phyloP scores from a whole-genome alignment of 1,140 invertebrate genomes.

The Papilio xuthus region DNA sequence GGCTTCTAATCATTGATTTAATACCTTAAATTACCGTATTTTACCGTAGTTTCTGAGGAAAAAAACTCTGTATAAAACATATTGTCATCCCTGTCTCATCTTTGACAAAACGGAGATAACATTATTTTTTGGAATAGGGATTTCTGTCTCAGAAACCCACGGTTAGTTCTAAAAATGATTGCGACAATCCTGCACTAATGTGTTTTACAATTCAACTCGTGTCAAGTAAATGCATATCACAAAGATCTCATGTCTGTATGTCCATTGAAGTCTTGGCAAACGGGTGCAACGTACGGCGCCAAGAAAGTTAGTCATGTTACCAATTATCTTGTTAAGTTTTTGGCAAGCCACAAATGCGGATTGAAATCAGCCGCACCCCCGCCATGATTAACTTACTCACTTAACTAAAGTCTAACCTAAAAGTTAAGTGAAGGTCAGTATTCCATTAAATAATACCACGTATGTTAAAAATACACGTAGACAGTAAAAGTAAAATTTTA shows the following conservation, averaged over 20 bases:
- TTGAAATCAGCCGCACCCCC: conserved; percentile 8
- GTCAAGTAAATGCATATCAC: not conserved
- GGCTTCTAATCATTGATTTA: too few relatives aligned
- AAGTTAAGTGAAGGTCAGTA: not conserved
- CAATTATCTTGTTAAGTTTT: conserved; percentile 46
- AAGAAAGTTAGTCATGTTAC: conserved; percentile 49
- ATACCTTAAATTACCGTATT: too few relatives aligned
- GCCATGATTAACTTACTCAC: not conserved
- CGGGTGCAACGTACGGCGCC: conserved; percentile 34
- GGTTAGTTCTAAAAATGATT: too few relatives aligned
- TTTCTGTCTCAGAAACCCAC: too few relatives aligned
- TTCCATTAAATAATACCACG: not conserved
- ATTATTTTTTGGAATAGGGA: too few relatives aligned
- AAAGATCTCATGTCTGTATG: conserved; percentile 9
- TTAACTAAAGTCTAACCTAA: not conserved
- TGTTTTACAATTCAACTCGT: not conserved
- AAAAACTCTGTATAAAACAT: too few relatives aligned
- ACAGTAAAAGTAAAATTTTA: too few relatives aligned
- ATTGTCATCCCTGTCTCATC: too few relatives aligned
- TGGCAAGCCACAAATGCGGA: conserved; percentile 29
- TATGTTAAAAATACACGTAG: not conserved
- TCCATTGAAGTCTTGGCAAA: conserved; percentile 41
- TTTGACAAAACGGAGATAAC: too few relatives aligned
- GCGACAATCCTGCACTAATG: too few relatives aligned
- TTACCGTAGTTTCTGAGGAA: too few relatives aligned